phyloP scores from a whole-genome alignment of 2,113 vertebrate species.

The Hippocampus mohnikei region DNA sequence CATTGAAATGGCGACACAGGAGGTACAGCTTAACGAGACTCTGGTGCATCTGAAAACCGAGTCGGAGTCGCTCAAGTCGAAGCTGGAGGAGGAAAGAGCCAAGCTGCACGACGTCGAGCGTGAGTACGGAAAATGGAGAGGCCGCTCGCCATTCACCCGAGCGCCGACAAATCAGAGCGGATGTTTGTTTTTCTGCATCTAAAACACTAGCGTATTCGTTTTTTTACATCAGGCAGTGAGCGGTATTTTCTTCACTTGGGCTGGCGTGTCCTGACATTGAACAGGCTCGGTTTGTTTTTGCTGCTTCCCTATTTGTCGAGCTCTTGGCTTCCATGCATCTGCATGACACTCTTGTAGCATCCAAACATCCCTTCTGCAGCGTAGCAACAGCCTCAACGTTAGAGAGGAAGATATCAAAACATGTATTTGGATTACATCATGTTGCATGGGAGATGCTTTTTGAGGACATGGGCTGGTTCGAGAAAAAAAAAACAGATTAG shows the following conservation, averaged over 20 bases:
- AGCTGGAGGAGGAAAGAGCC: constrained; percentile 94
- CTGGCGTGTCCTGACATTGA: constrained; percentile 9
- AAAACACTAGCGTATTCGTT: not conserved
- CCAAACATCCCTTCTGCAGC: constrained; percentile 10
- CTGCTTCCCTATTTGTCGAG: constrained; percentile 35
- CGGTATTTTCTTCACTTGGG: not conserved
- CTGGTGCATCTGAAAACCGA: constrained; percentile 86
- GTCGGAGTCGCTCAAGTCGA: constrained; percentile 90
- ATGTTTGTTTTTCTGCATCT: constrained; percentile 1
- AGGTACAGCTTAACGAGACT: constrained; percentile 88
- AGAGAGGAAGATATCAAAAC: not conserved
- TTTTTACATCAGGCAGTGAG: not conserved
- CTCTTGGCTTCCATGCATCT: constrained; percentile 22
- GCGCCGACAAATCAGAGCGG: not conserved
- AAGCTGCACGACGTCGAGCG: constrained; percentile 98
- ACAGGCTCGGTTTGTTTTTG: constrained; percentile 20
- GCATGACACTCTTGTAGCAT: constrained; percentile 1
- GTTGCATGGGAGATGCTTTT: not conserved
- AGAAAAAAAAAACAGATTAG: not conserved
- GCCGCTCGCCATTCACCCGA: constrained; percentile 23
- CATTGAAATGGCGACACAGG: constrained; percentile 92
- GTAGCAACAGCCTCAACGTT: not conserved
- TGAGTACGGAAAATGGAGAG: constrained; percentile 76
- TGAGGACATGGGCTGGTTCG: constrained; percentile 1
- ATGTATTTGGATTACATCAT: not conserved